Conservation (phyloP, 2,113 vertebrate genomes). For the Opisthocomus hoazin region DNA sequence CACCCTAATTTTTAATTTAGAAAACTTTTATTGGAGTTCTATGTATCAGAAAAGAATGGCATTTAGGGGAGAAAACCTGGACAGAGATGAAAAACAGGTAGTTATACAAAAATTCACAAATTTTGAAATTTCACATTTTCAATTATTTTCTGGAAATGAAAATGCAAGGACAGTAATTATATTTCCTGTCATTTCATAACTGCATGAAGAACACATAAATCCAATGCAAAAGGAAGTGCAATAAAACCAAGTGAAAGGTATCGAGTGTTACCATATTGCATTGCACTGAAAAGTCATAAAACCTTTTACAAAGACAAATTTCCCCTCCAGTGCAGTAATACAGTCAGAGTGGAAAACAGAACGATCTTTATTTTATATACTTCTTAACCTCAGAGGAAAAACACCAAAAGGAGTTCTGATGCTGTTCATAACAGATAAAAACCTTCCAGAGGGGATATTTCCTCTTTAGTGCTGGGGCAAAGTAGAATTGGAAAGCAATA, state of each 20-base stretch:
- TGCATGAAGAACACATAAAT: slow-evolving; percentile 2
- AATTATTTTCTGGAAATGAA: neutral
- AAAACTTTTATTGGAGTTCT: neutral
- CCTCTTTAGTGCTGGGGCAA: slow-evolving; percentile 32
- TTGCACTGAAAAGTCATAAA: slow-evolving; percentile 49
- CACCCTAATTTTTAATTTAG: neutral
- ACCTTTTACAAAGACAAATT: slow-evolving; percentile 58
- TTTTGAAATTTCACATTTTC: neutral
- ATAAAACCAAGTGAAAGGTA: slow-evolving; percentile 51
- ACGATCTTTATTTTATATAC: slow-evolving; percentile 45
- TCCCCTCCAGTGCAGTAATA: slow-evolving; percentile 55
- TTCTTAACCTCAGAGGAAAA: slow-evolving; percentile 54
- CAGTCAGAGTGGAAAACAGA: slow-evolving; percentile 55
- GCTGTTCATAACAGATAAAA: slow-evolving; percentile 49
- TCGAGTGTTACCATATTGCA: neutral
- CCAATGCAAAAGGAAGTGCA: slow-evolving; percentile 14
- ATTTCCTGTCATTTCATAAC: neutral
- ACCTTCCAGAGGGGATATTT: slow-evolving; percentile 50
- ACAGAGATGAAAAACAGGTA: neutral
- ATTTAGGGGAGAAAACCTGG: neutral
- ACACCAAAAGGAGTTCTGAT: slow-evolving; percentile 42
- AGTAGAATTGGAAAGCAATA: slow-evolving; percentile 46
- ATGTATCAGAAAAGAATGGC: neutral
- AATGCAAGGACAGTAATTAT: neutral
- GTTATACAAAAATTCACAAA: neutral